Conservation (phyloP, 1,140 invertebrate genomes). For the Ceratosolen fusciceps region DNA sequence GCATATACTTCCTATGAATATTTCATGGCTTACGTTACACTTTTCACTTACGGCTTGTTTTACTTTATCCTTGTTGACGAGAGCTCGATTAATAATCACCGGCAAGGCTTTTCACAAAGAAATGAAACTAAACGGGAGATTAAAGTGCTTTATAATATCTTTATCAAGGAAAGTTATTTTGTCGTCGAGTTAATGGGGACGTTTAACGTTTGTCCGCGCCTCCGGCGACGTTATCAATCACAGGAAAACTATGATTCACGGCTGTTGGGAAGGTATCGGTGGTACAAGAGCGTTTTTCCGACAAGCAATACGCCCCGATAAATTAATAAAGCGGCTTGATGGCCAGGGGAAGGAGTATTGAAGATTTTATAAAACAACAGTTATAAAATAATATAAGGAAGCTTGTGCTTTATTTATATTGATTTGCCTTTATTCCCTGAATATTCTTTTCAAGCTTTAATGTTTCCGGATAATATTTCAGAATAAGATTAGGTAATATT, state of each 20-base stretch:
- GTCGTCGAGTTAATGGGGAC: background rate
- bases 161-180: conserved; percentile 10
- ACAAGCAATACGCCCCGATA: background rate
- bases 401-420: background rate
- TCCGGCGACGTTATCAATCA: background rate
- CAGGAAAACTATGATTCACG: background rate
- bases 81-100: background rate
- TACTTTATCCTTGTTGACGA: background rate
- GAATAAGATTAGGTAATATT: background rate
- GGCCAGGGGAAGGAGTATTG: background rate
- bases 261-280: background rate
- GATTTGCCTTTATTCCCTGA: background rate
- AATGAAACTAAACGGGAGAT: background rate
- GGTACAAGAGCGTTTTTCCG: background rate
- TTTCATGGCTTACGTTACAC: background rate
- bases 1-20: background rate
- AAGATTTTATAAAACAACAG: background rate
- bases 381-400: background rate
- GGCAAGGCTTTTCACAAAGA: background rate
- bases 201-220: background rate
- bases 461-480: background rate
- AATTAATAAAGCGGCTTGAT: background rate
- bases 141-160: background rate
- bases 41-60: background rate
- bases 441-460: background rate